Conservation (phyloP, 2,888 invertebrate species). For the Synergus japonicus region DNA sequence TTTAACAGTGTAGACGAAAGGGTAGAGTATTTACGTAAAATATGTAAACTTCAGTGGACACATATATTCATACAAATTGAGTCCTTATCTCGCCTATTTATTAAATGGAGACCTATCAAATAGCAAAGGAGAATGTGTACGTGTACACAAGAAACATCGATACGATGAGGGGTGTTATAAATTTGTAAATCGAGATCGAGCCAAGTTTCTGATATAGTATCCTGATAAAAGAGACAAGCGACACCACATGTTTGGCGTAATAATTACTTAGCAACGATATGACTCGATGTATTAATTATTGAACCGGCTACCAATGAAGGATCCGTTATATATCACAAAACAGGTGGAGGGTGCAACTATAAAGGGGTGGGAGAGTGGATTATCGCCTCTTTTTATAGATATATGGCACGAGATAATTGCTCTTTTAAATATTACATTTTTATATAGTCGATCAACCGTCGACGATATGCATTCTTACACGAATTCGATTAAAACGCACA, state of each 20-base stretch:
- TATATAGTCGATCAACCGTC: slow-evolving; percentile 63
- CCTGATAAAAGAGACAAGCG: slow-evolving; percentile 2
- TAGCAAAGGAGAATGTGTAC: background rate
- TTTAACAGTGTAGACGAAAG: no score
- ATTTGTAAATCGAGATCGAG: slow-evolving; percentile 30
- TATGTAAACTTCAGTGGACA: no score
- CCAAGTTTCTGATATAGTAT: slow-evolving; percentile 38
- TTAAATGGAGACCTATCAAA: background rate
- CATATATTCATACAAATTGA: background rate
- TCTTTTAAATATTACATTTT: slow-evolving; percentile 66
- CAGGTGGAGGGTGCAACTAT: slow-evolving; percentile 40
- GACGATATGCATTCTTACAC: slow-evolving; percentile 68
- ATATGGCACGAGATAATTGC: slow-evolving; percentile 68
- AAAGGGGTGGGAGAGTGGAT: slow-evolving; percentile 45
- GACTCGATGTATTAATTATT: slow-evolving; percentile 71
- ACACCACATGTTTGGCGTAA: slow-evolving; percentile 62
- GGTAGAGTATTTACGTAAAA: no score
- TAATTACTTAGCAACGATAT: slow-evolving; percentile 73
- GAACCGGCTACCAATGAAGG: slow-evolving; percentile 57
- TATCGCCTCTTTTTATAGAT: slow-evolving; percentile 59
- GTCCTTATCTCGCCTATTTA: background rate
- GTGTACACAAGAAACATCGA: background rate
- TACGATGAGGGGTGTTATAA: slow-evolving; percentile 16
- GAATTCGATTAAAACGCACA: slow-evolving; percentile 67
- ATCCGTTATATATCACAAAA: slow-evolving; percentile 51